Evolutionary conservation across 2,888 invertebrate genomes (phyloP).

Genomic region (Chrysopilus asiliformis): DNA sequence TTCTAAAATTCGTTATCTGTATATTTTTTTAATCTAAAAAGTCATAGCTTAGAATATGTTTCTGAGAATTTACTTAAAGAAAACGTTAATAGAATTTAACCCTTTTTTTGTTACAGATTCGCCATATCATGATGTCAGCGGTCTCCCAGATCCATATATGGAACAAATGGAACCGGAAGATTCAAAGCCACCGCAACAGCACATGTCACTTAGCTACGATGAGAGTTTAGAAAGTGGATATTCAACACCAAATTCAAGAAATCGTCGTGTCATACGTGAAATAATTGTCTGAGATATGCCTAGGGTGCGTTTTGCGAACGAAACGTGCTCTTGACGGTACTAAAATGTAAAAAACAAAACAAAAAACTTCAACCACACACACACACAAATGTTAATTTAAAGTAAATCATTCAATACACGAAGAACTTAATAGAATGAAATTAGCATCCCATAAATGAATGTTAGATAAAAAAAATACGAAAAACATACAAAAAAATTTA

Average conservation of each 20-base stretch:
- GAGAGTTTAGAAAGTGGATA: conserved; percentile 88
- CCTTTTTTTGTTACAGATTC: no score
- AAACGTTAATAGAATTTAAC: no score
- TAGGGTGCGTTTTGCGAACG: conserved; percentile 20
- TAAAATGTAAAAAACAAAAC: conserved; percentile 7
- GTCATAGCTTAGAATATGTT: no score
- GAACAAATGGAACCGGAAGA: conserved; percentile 68
- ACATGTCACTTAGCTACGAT: conserved; percentile 81
- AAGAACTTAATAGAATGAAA: conserved; percentile 4
- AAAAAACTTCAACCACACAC: conserved; percentile 4
- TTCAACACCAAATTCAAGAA: conserved; percentile 86
- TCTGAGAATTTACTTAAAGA: no score
- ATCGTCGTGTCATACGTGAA: conserved; percentile 83
- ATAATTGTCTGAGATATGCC: conserved; percentile 58
- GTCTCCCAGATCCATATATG: conserved; percentile 77
- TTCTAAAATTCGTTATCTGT: no score
- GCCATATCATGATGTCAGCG: conserved; percentile 87
- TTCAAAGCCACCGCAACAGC: conserved; percentile 52
- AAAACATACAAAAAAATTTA: no score
- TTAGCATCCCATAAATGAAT: no score
- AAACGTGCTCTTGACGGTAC: conserved; percentile 18
- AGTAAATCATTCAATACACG: no score
- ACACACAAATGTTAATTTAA: not conserved
- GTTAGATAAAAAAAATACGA: no score
- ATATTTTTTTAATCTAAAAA: no score